Percentiles rank a stretch among this genome's conserved stretches.
These are phyloP conservation scores for Condylostylus longicornis DNA, from an alignment of 1,140 invertebrate species.

Conservation along the genomic window DNA sequence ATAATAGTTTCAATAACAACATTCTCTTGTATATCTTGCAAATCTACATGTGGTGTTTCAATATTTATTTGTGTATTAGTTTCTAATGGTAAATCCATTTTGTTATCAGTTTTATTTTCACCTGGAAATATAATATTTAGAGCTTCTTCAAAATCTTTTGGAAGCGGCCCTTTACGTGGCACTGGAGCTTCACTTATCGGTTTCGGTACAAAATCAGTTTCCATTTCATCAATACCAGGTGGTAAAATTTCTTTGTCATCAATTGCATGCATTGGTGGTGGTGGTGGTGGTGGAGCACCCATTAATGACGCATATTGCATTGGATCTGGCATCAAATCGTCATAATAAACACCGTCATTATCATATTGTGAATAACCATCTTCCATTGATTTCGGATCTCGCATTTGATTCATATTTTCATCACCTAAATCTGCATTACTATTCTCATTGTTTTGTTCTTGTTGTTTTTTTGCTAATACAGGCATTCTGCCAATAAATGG, in stretches of 20 bases:
- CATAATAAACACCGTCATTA: constrained; percentile 30
- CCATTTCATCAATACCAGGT: constrained; percentile 26
- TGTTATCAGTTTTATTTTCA: constrained; percentile 12
- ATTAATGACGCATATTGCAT: constrained; percentile 29
- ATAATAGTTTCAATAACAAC: constrained; percentile 23
- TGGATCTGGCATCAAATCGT: constrained; percentile 32
- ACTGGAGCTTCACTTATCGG: constrained; percentile 10
- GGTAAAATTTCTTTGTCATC: constrained; percentile 19
- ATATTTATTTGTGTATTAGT: constrained; percentile 8
- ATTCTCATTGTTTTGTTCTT: constrained; percentile 1
- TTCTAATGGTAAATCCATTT: no score
- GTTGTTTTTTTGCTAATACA: constrained; percentile 44
- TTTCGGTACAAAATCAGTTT: constrained; percentile 19
- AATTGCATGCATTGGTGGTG: constrained; percentile 14
- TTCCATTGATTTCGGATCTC: constrained; percentile 30
- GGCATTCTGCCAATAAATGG: constrained; percentile 55
- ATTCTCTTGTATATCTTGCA: no score
- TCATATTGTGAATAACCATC: constrained; percentile 26
- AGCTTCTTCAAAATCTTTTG: constrained; percentile 52
- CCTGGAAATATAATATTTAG: constrained; percentile 53
- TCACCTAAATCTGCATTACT: constrained; percentile 10
- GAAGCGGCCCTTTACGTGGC: constrained; percentile 29
- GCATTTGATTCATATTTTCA: not conserved
- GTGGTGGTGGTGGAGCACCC: constrained; percentile 25
- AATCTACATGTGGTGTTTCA: no score